Percentiles rank a stretch among this genome's conserved stretches.
Evolutionary conservation across 2,888 invertebrate genomes (phyloP).

Genomic region (Aphidius colemani): DNA sequence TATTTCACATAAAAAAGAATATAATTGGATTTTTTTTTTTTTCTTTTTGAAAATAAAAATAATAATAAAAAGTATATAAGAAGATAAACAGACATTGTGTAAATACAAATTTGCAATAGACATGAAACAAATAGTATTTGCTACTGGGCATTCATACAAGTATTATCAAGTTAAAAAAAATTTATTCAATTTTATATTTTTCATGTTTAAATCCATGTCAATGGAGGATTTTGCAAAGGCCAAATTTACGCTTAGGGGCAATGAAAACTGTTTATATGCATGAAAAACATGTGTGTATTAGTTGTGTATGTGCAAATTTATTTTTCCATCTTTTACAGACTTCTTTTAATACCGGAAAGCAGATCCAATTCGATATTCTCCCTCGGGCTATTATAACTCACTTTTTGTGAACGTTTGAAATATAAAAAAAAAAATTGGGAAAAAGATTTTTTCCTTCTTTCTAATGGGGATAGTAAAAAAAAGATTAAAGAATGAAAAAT

Average conservation of each 20-base stretch:
- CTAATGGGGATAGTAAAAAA: constrained; percentile 3
- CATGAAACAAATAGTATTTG: constrained; percentile 29
- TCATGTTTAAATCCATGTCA: constrained; percentile 22
- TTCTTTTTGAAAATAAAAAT: no score
- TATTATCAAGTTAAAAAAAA: constrained; percentile 26
- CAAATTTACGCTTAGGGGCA: not conserved
- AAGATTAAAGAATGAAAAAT: constrained; percentile 17
- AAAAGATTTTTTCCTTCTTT: constrained; percentile 10
- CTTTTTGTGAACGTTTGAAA: constrained; percentile 18
- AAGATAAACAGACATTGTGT: not conserved
- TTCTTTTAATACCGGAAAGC: constrained; percentile 26
- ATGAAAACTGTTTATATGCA: not conserved
- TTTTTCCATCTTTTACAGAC: constrained; percentile 29
- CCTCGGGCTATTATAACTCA: constrained; percentile 27
- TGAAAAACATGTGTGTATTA: constrained; percentile 9
- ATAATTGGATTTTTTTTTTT: no score
- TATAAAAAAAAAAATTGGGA: constrained; percentile 6
- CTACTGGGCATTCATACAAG: constrained; percentile 18
- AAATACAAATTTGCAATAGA: constrained; percentile 26
- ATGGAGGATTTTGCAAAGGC: constrained; percentile 22
- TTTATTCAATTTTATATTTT: constrained; percentile 28
- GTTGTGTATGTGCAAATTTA: constrained; percentile 12
- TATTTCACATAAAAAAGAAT: not conserved
- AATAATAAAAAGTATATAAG: not conserved
- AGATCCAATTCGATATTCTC: constrained; percentile 22